Conservation (phyloP, 2,797 vertebrate species). For the Atherinosoma microstoma region DNA sequence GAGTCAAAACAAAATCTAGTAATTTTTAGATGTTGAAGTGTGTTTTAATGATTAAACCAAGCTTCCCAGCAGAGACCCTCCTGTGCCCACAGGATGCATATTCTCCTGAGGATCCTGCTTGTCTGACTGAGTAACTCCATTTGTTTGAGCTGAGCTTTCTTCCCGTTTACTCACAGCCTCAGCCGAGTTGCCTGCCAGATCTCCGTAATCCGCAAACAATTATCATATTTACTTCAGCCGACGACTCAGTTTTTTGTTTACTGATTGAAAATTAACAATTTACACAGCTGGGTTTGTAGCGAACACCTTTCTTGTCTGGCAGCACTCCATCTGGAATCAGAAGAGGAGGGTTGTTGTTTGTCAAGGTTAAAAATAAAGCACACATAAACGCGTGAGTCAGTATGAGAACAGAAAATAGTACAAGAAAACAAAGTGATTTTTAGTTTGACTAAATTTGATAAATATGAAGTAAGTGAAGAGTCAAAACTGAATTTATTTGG, state of each 20-base stretch:
- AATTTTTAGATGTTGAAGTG: constrained; percentile 51
- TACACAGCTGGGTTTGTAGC: constrained; percentile 82
- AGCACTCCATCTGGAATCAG: constrained; percentile 58
- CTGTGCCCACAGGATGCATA: constrained; percentile 47
- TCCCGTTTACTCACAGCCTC: constrained; percentile 81
- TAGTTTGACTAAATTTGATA: neutral
- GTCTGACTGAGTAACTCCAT: constrained; percentile 72
- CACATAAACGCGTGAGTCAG: constrained; percentile 18
- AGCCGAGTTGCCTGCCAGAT: constrained; percentile 76
- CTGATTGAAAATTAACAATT: constrained; percentile 82
- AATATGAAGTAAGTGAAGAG: neutral
- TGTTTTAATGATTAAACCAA: constrained; percentile 59
- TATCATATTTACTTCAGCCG: constrained; percentile 82
- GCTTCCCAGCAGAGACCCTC: constrained; percentile 54
- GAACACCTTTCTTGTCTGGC: constrained; percentile 73
- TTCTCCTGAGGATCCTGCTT: constrained; percentile 58
- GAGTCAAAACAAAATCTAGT: constrained; percentile 20
- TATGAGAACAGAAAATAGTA: neutral
- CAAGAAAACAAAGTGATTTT: neutral
- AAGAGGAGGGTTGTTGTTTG: constrained; percentile 42
- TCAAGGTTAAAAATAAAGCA: constrained; percentile 27
- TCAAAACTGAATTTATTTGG: neutral
- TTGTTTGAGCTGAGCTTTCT: constrained; percentile 81
- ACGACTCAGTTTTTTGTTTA: constrained; percentile 80
- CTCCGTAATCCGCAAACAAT: constrained; percentile 85